Conservation (phyloP, 1,140 invertebrate species). For the Caenorhabditis tropicalis region DNA sequence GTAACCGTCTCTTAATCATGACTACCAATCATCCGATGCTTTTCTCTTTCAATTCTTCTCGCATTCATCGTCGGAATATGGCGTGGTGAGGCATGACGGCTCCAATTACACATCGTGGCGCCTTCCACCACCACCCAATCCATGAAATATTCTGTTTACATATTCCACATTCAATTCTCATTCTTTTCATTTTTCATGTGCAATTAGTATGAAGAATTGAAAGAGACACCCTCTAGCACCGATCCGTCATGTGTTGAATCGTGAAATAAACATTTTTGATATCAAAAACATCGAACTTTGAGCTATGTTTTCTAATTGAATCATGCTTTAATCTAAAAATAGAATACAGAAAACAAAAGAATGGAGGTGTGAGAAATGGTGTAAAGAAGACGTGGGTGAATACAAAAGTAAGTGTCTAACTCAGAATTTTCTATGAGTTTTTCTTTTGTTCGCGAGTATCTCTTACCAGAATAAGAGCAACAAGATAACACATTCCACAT, state of each 20-base stretch:
- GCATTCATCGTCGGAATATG: conserved; percentile 5
- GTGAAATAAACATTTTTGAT: conserved; percentile 2
- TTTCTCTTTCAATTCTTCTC: background rate
- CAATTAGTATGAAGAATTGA: conserved; percentile 21
- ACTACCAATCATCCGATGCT: background rate
- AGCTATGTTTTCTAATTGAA: background rate
- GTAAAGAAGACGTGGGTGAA: conserved; percentile 3
- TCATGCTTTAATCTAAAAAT: conserved; percentile 15
- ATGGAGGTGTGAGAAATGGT: conserved; percentile 34
- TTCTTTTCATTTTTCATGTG: conserved; percentile 34
- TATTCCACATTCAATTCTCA: background rate
- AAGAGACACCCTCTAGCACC: background rate
- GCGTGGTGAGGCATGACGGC: conserved; percentile 3
- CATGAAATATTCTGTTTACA: conserved; percentile 43
- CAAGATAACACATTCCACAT: conserved; percentile 59
- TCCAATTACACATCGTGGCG: conserved; percentile 38
- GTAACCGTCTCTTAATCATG: background rate
- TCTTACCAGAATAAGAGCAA: conserved; percentile 63
- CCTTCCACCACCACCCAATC: background rate
- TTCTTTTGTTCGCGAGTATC: background rate
- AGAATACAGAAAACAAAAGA: background rate
- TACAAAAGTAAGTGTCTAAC: background rate
- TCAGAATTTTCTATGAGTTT: conserved; percentile 15
- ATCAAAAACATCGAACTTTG: background rate
- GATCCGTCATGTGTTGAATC: background rate